Percentiles rank a stretch among this genome's conserved stretches.
Evolutionary conservation across 2,888 invertebrate genomes (phyloP).

Genomic region (Crepidodera aurea): DNA sequence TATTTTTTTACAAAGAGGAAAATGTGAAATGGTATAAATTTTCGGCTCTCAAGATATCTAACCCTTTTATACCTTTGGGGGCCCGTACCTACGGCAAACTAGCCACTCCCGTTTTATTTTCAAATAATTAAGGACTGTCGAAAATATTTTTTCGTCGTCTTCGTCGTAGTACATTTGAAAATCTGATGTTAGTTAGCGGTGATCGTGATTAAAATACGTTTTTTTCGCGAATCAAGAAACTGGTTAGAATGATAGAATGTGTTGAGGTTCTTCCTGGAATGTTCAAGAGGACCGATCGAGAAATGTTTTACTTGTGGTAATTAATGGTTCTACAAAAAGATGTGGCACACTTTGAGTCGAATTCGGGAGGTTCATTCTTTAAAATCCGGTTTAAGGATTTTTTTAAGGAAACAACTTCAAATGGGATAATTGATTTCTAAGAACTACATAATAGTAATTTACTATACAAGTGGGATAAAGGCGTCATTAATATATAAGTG

Average conservation of each 20-base stretch:
- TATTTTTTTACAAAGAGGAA: no score
- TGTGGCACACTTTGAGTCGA: constrained; percentile 15
- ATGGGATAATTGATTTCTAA: no score
- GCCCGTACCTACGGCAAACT: background rate
- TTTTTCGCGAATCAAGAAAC: constrained; percentile 9
- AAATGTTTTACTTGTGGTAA: constrained; percentile 6
- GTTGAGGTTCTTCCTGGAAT: constrained; percentile 22
- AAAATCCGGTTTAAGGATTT: background rate
- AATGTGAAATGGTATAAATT: no score
- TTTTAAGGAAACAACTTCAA: no score
- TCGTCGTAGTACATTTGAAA: constrained; percentile 14
- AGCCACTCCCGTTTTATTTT: background rate
- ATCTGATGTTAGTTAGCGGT: constrained; percentile 26
- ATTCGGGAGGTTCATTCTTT: background rate
- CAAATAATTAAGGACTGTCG: background rate
- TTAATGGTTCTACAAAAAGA: constrained; percentile 13
- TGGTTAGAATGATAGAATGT: constrained; percentile 15
- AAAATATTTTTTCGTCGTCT: constrained; percentile 10
- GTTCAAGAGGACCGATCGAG: constrained; percentile 9
- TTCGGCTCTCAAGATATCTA: no score
- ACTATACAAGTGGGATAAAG: no score
- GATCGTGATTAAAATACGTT: constrained; percentile 28
- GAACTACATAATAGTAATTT: no score
- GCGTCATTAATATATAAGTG: no score
- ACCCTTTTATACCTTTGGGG: no score